Conservation (phyloP, 64 coral and sea anemone genomes). For the Actinia tenebrosa region DNA sequence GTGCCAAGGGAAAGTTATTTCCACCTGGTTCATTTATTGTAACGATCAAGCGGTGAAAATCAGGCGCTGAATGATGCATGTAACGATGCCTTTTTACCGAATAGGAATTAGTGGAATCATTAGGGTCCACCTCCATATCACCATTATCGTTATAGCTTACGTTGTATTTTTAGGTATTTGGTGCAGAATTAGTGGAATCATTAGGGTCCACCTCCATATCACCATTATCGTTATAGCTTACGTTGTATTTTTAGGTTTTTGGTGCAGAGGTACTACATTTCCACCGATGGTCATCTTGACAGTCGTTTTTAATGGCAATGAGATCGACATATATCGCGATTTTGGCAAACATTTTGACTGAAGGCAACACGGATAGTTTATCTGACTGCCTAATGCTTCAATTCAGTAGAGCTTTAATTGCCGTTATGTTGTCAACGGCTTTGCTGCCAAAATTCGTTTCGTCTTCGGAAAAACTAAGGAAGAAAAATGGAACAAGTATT, state of each 20-base stretch:
- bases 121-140: background rate
- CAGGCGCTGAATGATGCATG: conserved; percentile 19
- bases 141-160: background rate
- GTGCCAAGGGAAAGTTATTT: conserved; percentile 24
- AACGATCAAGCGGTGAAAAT: conserved; percentile 25
- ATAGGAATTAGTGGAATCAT: background rate
- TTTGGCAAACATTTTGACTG: background rate
- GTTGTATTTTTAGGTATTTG: background rate
- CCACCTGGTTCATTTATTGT: conserved; percentile 23
- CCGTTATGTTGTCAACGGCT: background rate
- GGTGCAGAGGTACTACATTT: conserved; percentile 10
- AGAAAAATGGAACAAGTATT: background rate
- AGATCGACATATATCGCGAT: conserved; percentile 17
- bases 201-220: background rate
- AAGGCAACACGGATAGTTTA: background rate
- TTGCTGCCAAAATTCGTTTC: background rate
- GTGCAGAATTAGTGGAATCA: background rate
- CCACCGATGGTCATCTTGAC: conserved; percentile 38
- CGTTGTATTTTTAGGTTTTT: background rate
- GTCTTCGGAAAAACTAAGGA: background rate
- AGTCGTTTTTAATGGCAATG: conserved; percentile 21
- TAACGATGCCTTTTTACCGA: conserved; percentile 19
- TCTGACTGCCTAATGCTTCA: background rate
- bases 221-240: background rate
- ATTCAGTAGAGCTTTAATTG: background rate